Conservation (phyloP, 2,888 invertebrate species). For the Philopedon plagiatum region DNA sequence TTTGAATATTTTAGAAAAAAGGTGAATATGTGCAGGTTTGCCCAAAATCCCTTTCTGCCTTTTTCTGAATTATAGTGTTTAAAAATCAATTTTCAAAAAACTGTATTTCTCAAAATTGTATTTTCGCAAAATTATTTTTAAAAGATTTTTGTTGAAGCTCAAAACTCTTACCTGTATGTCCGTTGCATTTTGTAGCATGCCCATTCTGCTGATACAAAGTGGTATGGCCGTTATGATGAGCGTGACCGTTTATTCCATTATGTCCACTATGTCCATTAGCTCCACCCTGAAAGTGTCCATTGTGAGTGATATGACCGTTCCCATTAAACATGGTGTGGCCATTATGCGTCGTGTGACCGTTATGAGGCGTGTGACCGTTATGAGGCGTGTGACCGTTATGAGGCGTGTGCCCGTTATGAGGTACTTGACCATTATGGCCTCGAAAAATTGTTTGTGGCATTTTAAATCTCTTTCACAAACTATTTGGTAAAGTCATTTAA, state of each 20-base stretch:
- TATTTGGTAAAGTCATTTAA: background rate
- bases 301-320: conserved; percentile 41
- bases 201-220: conserved; percentile 41
- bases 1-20: no score
- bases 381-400: conserved; percentile 49
- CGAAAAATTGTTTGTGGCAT: conserved; percentile 62
- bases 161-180: conserved; percentile 62
- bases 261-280: conserved; percentile 39
- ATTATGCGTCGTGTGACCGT: conserved; percentile 51
- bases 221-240: conserved; percentile 45
- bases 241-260: conserved; percentile 52
- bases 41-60: no score
- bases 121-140: no score
- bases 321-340: conserved; percentile 56
- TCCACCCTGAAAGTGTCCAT: conserved; percentile 49
- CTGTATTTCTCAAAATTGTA: no score
- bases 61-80: no score
- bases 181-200: conserved; percentile 61
- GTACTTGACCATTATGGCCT: conserved; percentile 34
- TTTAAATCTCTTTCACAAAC: conserved; percentile 1
- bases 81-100: no score
- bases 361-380: conserved; percentile 35
- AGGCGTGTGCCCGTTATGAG: conserved; percentile 51
- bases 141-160: no score
- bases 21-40: no score